These are phyloP conservation scores for Metridium senile DNA, from an alignment of 92 coral and sea anemone genomes.

Conservation along the genomic window DNA sequence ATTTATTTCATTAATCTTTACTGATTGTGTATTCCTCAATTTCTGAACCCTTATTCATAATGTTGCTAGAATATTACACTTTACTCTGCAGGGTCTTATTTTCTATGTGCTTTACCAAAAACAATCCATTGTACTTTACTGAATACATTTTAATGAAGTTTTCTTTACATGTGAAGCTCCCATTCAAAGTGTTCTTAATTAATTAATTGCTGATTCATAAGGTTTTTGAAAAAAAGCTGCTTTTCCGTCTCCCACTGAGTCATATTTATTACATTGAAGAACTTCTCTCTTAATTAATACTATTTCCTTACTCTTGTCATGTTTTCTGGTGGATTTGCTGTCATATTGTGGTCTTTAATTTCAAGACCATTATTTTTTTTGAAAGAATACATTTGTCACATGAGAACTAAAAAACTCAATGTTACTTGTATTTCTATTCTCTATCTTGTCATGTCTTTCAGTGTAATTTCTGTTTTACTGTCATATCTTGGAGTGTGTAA, in stretches of 20 bases:
- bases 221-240: not conserved
- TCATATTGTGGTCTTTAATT: not conserved
- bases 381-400: too few relatives aligned
- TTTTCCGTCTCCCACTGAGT: not conserved
- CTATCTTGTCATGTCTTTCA: too few relatives aligned
- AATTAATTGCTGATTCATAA: not conserved
- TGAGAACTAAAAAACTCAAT: too few relatives aligned
- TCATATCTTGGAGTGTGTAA: too few relatives aligned
- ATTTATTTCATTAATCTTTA: not conserved
- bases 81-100: too few relatives aligned
- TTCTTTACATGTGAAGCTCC: not conserved
- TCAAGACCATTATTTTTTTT: not conserved
- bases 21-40: not conserved
- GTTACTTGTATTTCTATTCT: too few relatives aligned
- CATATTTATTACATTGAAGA: not conserved
- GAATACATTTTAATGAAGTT: not conserved
- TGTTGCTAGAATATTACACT: too few relatives aligned
- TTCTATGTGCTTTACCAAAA: too few relatives aligned
- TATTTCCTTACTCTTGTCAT: not conserved
- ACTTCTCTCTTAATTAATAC: not conserved
- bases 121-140: not conserved
- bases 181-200: not conserved
- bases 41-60: not conserved
- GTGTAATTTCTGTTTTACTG: too few relatives aligned
- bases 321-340: not conserved